Conservation (phyloP, 2,797 vertebrate genomes). For the Myotis myotis region DNA sequence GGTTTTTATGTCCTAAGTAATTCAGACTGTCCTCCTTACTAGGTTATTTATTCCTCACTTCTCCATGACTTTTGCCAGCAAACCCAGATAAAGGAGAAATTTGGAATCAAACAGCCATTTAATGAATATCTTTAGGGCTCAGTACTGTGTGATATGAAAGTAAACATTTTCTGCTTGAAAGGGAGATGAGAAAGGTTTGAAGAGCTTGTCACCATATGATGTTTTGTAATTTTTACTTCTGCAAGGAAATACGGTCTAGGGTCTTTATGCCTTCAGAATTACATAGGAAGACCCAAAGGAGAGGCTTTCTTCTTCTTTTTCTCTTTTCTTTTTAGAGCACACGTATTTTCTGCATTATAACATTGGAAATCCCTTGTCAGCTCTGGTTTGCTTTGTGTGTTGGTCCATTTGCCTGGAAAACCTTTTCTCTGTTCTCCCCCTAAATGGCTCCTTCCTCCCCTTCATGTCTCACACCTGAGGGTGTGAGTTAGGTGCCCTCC, state of each 20-base stretch:
- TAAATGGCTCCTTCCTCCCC: neutral
- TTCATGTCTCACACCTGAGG: neutral
- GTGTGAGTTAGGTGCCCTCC: neutral
- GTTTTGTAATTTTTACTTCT: neutral
- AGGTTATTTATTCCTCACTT: neutral
- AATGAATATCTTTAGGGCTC: neutral
- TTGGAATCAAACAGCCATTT: neutral
- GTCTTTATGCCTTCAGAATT: neutral
- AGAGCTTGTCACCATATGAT: neutral
- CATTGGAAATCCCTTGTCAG: neutral
- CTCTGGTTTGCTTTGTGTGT: neutral
- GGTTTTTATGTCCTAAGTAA: neutral
- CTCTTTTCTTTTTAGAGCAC: neutral
- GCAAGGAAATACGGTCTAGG: neutral
- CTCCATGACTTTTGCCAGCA: neutral
- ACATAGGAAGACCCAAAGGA: neutral
- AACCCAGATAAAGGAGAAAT: neutral
- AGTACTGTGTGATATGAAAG: neutral
- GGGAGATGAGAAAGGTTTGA: neutral
- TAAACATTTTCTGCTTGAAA: conserved; percentile 7
- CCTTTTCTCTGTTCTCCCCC: neutral
- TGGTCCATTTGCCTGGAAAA: neutral
- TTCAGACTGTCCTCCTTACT: neutral
- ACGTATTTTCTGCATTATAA: neutral
- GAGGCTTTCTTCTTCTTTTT: neutral